Evolutionary conservation across 2,888 invertebrate genomes (phyloP).

Genomic region (Eledona agricola): DNA sequence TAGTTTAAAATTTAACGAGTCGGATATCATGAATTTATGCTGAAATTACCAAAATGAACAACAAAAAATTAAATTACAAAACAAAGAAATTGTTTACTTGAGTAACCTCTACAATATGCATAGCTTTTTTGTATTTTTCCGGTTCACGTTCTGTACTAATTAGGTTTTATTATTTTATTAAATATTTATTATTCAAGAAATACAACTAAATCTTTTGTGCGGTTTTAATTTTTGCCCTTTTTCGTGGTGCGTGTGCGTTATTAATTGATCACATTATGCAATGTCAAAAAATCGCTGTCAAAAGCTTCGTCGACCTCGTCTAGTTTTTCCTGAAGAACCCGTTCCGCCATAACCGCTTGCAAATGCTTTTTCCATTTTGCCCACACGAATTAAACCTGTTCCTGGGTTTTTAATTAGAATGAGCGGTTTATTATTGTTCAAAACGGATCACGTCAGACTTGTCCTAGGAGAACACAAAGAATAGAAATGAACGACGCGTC

Average conservation of each 20-base stretch:
- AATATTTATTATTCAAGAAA: too few species aligned
- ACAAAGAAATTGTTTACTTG: constrained; percentile 3
- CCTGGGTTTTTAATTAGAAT: constrained; percentile 21
- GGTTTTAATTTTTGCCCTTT: too few species aligned
- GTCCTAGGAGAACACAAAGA: constrained; percentile 10
- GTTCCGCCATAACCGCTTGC: constrained; percentile 21
- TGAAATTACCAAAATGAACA: too few species aligned
- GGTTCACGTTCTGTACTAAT: too few species aligned
- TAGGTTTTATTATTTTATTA: too few species aligned
- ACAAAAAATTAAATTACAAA: too few species aligned
- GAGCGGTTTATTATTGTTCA: constrained; percentile 19
- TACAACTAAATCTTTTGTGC: too few species aligned
- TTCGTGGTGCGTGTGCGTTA: constrained; percentile 4
- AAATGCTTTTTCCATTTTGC: constrained; percentile 19
- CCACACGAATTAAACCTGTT: constrained; percentile 24
- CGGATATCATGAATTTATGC: too few species aligned
- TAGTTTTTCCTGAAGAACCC: constrained; percentile 17
- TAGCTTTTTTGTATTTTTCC: too few species aligned
- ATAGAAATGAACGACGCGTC: constrained; percentile 16
- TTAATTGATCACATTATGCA: constrained; percentile 22
- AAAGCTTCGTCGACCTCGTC: constrained; percentile 9
- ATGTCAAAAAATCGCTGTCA: constrained; percentile 1
- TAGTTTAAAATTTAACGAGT: too few species aligned
- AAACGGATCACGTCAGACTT: constrained; percentile 8
- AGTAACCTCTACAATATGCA: too few species aligned